These are phyloP conservation scores for Corydoras sp. DNA, from an alignment of 2,113 vertebrate genomes.

Conservation along the genomic window DNA sequence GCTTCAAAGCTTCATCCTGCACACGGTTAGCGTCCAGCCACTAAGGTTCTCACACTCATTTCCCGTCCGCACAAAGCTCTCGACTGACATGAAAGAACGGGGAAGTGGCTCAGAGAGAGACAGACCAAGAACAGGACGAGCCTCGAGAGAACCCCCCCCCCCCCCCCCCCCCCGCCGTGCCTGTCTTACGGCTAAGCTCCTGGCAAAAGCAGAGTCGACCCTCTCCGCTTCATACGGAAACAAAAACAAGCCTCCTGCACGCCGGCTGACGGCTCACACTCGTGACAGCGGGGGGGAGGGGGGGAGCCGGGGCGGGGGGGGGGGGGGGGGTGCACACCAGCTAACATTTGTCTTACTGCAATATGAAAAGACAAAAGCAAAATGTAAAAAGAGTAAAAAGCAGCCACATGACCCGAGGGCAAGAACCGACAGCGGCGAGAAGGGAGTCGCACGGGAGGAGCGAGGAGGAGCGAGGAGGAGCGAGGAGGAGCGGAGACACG, in stretches of 20 bases:
- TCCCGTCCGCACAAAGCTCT: conserved; percentile 24
- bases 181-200: conserved; percentile 66
- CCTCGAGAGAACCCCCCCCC: too few species aligned
- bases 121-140: conserved; percentile 39
- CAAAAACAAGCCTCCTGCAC: conserved; percentile 5
- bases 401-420: conserved; percentile 25
- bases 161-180: conserved; percentile 68
- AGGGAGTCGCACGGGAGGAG: background rate
- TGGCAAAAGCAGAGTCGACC: conserved; percentile 61
- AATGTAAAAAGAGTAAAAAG: conserved; percentile 4
- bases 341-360: too few species aligned
- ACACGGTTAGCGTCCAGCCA: background rate
- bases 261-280: conserved; percentile 21
- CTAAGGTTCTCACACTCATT: background rate
- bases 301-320: background rate
- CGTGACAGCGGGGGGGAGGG: too few species aligned
- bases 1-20: conserved; percentile 6
- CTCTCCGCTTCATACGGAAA: conserved; percentile 52
- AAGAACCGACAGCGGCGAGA: background rate
- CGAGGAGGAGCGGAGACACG: too few species aligned
- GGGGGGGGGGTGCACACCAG: background rate
- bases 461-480: too few species aligned
- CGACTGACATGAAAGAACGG: conserved; percentile 25
- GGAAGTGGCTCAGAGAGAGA: background rate
- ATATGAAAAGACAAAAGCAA: background rate